Evolutionary conservation across 2,888 invertebrate species (phyloP), one percentile per base, ranked within the genome.

Genomic region (Heliconius erato): DNA sequence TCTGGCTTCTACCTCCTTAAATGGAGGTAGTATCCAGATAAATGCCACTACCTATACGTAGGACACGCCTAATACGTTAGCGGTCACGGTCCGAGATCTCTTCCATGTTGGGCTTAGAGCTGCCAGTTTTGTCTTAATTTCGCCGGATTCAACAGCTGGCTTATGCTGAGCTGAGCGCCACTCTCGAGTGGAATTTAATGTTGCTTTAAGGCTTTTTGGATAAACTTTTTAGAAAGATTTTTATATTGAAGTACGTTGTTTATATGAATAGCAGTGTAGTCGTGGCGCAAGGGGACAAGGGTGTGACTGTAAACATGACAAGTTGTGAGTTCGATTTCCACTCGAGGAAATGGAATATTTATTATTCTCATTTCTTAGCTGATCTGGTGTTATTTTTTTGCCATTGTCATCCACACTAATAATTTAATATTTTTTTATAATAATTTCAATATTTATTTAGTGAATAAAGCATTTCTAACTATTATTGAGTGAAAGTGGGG

Each of bases 1-100:
- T 78, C 82, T 79, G 68, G 54, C 19, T 54, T 2, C 19, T 1
- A 19, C 68, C 88, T 89, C 91, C 91, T 82, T 89, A 92, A 91
- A 92, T 90, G 91, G 91, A 87, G 87, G 82, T 63, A 67, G 65
- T 44, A 78, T 44, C 67, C 28, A 49, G 67, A 65, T 67, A 67
- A 78, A 67, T 26, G 28, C 44, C 54, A 54, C 54, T 54, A 54
- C 19, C 54, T 78, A 67, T 49, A 67, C 67, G 26, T 88, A 87
- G 87, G 85, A 84, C 84, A 85, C 88, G 83, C 86, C 87, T 67
- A 71, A 79, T 81, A 76, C 54, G 82, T 76, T 85, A 82, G 87
- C 88, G 89, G 88, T 88, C 89, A 88, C 85, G 87, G 87, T 82
- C 82, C 79, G 84, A 84, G 84, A 82, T 83, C 84, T 78, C 85